Conservation (phyloP, 1,140 invertebrate species). For the Drosophila bocki region DNA sequence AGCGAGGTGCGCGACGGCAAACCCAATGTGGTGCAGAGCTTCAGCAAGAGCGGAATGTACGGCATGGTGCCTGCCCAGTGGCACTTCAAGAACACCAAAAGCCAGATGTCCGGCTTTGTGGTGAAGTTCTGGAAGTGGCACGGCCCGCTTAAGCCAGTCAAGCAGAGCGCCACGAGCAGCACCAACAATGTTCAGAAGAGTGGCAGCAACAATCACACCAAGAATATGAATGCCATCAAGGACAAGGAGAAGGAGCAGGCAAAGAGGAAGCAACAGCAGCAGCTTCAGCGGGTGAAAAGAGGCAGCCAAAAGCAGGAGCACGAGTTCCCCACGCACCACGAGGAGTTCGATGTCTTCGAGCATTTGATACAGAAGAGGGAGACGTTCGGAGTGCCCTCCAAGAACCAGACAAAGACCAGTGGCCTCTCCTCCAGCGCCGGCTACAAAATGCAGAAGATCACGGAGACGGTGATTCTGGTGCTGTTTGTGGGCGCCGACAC, state of each 20-base stretch:
- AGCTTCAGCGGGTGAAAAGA: constrained; percentile 46
- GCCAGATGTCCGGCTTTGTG: constrained; percentile 89
- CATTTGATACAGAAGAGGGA: constrained; percentile 71
- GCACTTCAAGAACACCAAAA: constrained; percentile 86
- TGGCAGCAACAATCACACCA: constrained; percentile 47
- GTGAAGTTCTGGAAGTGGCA: constrained; percentile 93
- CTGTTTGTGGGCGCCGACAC: constrained; percentile 90
- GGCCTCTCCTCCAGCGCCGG: constrained; percentile 27
- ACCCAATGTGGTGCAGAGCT: constrained; percentile 86
- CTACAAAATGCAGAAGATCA: constrained; percentile 86
- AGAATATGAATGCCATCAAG: constrained; percentile 65
- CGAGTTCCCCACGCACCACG: constrained; percentile 37
- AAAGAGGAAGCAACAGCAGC: constrained; percentile 43
- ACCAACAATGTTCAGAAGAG: constrained; percentile 49
- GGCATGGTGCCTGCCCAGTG: constrained; percentile 89
- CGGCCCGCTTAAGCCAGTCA: constrained; percentile 36
- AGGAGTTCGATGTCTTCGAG: constrained; percentile 69
- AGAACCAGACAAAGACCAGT: constrained; percentile 56
- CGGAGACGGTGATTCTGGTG: constrained; percentile 90
- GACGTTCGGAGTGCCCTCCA: constrained; percentile 48
- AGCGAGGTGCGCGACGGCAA: constrained; percentile 87
- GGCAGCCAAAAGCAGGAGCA: constrained; percentile 9
- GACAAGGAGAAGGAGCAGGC: constrained; percentile 62
- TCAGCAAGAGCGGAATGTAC: constrained; percentile 87
- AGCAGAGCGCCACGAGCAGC: constrained; percentile 11